Conservation (phyloP, 2,113 vertebrate species). For the Orycteropus afer region DNA sequence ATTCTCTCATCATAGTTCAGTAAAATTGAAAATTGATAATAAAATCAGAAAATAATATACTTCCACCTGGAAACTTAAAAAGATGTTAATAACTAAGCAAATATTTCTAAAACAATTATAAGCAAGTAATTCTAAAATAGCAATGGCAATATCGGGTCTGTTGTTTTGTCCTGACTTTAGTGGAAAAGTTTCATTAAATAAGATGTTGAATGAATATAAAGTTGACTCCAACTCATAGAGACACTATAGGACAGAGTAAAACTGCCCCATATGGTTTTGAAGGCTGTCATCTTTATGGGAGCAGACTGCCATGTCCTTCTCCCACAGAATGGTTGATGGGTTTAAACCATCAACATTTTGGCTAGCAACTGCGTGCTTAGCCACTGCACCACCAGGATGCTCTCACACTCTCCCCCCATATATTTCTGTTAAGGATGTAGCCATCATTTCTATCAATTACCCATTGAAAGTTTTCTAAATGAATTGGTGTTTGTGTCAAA, state of each 20-base stretch:
- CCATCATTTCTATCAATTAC: neutral
- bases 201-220: neutral
- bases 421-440: neutral
- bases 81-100: neutral
- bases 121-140: neutral
- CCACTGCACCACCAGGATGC: no score
- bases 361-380: no score
- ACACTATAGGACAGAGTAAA: no score
- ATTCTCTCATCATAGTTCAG: neutral
- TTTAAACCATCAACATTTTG: no score
- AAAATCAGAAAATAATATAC: neutral
- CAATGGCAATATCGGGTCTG: neutral
- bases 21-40: neutral
- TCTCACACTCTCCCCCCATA: no score
- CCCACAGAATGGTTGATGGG: no score
- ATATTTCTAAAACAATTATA: neutral
- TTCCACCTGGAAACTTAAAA: neutral
- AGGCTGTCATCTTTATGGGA: no score
- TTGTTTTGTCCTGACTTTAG: neutral
- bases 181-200: neutral
- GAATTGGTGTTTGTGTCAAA: neutral
- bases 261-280: no score
- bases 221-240: no score
- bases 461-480: neutral
- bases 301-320: no score